Base-by-base conservation (phyloP, 2,888 invertebrate genomes). In the Drosophila parthenogenetica region DNA sequence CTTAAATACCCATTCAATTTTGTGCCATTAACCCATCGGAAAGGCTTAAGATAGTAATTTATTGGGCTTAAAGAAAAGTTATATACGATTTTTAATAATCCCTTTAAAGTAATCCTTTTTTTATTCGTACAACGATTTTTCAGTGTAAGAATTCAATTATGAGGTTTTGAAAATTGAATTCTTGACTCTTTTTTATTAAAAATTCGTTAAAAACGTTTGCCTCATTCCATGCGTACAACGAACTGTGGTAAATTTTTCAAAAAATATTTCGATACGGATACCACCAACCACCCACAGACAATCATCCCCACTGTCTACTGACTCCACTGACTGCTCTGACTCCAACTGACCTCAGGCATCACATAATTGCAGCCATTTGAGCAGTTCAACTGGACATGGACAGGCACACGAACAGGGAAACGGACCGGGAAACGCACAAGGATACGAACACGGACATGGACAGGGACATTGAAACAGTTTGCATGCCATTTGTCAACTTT, bases 401-500 rank as follows among this genome's bases (percentile, higher is more conserved):
- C 50, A 50, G 39, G 58, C 50, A 40, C 10, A 14, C 70, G 74
- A 42, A 60, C 57, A 55, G 39, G 48, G 32, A 58, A 49, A 65
- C 37, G 63, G 60, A 45, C 48, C 42, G 48, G 10, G 35, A 53
- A 66, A 66, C 66, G 50, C 60, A 29, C 29, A 5, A 8, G 45
- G 39, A 55, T 43, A 55, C 37, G 58, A 51, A 29, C 11, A 16
- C 70, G 74, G 46, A 60, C 57, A 55, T 45, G 53, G 32, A 58
- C 54, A 65, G 32, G 64, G 60, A 45, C 49, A 50, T 55, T 22
- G 37, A 54, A 74, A 66, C 70, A 54, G 63, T 75, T 69, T 60
- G 75, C 66, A 70, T 77, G 67, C 67, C 70, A 70, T 77, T 69
- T 77, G 76, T 72, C 72, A 76, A 72, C 68, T 78, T 77, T 72